Conservation (phyloP, 2,113 vertebrate genomes). For the Triplophysa dalaica region DNA sequence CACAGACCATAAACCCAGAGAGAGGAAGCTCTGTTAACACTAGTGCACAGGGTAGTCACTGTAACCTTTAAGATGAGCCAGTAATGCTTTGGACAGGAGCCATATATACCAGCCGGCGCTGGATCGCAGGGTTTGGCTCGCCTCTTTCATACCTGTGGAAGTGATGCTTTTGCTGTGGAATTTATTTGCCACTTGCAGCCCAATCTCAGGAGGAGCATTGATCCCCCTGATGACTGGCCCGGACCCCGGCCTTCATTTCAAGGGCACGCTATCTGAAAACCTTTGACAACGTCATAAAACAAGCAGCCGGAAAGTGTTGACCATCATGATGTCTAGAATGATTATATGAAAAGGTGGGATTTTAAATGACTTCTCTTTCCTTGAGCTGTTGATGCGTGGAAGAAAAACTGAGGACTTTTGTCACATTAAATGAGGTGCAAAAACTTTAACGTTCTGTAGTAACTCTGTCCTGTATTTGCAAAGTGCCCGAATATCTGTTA, state of each 20-base stretch:
- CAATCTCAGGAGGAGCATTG: constrained; percentile 39
- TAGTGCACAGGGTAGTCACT: constrained; percentile 66
- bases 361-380: background rate
- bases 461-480: background rate
- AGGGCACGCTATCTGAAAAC: constrained; percentile 23
- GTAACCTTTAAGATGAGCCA: constrained; percentile 74
- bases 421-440: background rate
- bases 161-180: constrained; percentile 61
- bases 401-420: background rate
- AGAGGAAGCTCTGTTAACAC: constrained; percentile 71
- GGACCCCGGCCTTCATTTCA: constrained; percentile 41
- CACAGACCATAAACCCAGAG: constrained; percentile 73
- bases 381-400: background rate
- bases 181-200: constrained; percentile 63
- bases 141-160: constrained; percentile 40
- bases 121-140: constrained; percentile 57
- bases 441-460: background rate
- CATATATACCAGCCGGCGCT: constrained; percentile 67
- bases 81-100: constrained; percentile 63
- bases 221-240: constrained; percentile 39
- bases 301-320: constrained; percentile 42
- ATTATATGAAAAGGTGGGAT: constrained; percentile 22
- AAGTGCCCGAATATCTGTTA: background rate
- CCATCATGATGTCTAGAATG: constrained; percentile 28
- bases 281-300: constrained; percentile 50